Conservation (phyloP, 2,797 vertebrate species). For the Lophura swinhoii region DNA sequence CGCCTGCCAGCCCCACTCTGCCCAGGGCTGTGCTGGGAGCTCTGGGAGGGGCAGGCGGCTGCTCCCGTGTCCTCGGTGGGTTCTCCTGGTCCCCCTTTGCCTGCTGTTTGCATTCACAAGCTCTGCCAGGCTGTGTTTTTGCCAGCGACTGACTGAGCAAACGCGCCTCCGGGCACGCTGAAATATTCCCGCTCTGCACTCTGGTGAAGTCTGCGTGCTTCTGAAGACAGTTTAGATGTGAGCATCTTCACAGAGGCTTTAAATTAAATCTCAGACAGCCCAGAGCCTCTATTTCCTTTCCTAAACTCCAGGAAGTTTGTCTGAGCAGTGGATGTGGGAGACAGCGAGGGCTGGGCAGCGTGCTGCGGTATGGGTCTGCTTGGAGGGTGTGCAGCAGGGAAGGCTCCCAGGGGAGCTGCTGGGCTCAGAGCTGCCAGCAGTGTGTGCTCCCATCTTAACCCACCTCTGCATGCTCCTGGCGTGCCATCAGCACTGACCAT, state of each 20-base stretch:
- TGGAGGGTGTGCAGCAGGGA: too few species aligned
- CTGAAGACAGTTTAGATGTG: background rate
- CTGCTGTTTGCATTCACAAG: background rate
- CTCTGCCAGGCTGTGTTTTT: fast-evolving
- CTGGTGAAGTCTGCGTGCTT: background rate
- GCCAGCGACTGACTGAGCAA: background rate
- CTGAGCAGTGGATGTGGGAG: background rate
- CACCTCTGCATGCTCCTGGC: fast-evolving
- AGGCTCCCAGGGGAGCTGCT: background rate
- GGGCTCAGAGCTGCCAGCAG: background rate
- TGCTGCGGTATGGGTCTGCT: too few species aligned
- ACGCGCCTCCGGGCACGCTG: background rate
- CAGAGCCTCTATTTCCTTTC: background rate
- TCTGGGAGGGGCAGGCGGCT: background rate
- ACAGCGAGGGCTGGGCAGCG: too few species aligned
- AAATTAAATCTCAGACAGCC: background rate
- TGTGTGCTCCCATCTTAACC: background rate
- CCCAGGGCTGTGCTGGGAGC: background rate
- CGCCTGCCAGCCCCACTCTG: fast-evolving
- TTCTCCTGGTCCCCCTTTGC: background rate
- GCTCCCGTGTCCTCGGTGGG: background rate
- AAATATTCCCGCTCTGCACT: background rate
- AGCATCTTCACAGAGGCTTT: background rate
- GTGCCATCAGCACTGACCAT: fast-evolving
- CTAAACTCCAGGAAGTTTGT: background rate